Evolutionary conservation across 2,113 vertebrate species (phyloP).

Genomic region (Trinectes maculatus): DNA sequence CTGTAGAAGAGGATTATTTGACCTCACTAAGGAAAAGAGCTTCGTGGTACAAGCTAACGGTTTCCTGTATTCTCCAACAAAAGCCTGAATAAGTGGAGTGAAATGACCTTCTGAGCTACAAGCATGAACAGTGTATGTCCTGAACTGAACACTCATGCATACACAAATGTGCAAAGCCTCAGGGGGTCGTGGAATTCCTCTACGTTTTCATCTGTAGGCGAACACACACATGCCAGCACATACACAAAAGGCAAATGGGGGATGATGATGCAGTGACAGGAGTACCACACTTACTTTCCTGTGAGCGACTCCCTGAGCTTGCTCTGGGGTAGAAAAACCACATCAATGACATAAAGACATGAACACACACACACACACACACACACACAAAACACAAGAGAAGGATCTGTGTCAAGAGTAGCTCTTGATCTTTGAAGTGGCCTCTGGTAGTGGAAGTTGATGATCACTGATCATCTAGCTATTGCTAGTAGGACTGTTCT

Average conservation of each 20-base stretch:
- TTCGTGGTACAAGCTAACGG: not conserved
- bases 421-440: slow-evolving; percentile 35
- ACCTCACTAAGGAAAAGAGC: not conserved
- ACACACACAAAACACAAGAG: slow-evolving; percentile 71
- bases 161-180: slow-evolving; percentile 78
- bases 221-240: slow-evolving; percentile 62
- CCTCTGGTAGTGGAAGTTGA: slow-evolving; percentile 7
- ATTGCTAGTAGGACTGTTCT: not conserved
- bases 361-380: too few species aligned
- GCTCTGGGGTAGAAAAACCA: slow-evolving; percentile 95
- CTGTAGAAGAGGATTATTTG: not conserved
- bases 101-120: slow-evolving; percentile 41
- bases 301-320: slow-evolving; percentile 95
- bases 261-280: slow-evolving; percentile 70
- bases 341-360: slow-evolving; percentile 77
- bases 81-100: slow-evolving; percentile 48
- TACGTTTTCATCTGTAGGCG: slow-evolving; percentile 35
- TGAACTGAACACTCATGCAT: too few species aligned
- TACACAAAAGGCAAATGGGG: slow-evolving; percentile 54
- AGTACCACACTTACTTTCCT: slow-evolving; percentile 97
- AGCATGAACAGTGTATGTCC: slow-evolving; percentile 60
- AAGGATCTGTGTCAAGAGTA: slow-evolving; percentile 66
- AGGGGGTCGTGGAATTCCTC: slow-evolving; percentile 55
- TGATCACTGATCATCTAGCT: not conserved
- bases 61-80: slow-evolving; percentile 13